Base-by-base conservation (phyloP, 2,113 vertebrate genomes). In the Etheostoma spectabile region DNA sequence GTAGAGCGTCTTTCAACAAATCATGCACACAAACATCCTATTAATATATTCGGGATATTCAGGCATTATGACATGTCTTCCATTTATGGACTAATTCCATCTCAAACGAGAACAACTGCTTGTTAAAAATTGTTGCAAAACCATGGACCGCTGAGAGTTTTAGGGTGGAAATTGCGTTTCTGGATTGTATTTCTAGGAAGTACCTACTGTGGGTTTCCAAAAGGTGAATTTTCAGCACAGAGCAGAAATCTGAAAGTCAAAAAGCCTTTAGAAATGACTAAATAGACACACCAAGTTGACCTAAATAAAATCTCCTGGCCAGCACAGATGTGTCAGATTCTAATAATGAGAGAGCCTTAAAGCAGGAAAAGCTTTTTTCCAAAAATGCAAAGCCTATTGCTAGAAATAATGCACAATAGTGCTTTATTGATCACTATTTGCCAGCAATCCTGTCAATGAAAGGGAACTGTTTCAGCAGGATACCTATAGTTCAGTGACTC, bases 291-390 rank as follows among this genome's bases (percentile, higher is more conserved):
- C 35, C 55, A 5, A 71, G 42, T 1, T 79, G 81, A 86, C 80
- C 84, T 79, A 73, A 45, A 82, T 86, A 64, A 74, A 51, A 13
- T 65, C 46, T 66, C 30, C 51, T 70, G 56, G 65, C 52, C 77
- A 19, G 80, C 69, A 62, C 60, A 70, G 55, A 71, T 71, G 72
- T 74, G 81, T 61, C 62, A 69, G 14, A 79, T 59, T 76, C 24
- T 19, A 46, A 70, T 61, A 46, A 74, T 60, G 33, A 59, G 68
- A 56, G 11, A 33, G 59, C 30, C 19, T 27, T 66, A 66, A 18
- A 52, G 65, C 64, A 70, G 42, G 18, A 59, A 30, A 46, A 46
- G 7, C 0, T 8, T 14, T 49, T 38, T 35, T 19, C 35, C 24
- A 24, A 73, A 48, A 63, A 77, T 65, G 15, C 52, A 74, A 80